Evolutionary conservation across 2,888 invertebrate species (phyloP), one percentile per base, ranked within the genome.

Genomic region (Rhaphigaster nebulosa): DNA sequence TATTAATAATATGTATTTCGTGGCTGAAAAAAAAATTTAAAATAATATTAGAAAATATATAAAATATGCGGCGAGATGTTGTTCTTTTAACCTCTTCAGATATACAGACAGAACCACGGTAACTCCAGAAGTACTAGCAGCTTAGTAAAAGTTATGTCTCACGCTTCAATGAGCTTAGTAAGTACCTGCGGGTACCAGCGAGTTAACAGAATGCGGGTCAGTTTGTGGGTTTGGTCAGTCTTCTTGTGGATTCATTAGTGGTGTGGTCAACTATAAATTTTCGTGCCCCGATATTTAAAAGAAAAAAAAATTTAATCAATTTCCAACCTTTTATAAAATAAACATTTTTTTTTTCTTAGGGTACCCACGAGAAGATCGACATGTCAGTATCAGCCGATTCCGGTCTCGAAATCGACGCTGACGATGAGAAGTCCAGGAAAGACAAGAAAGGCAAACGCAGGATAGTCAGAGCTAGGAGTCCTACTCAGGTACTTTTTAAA

Each of bases 381-480:
- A 91, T 91, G 91, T 91, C 91, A 18, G 52, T 90, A 15, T 91
- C 92, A 29, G 91, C 91, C 10, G 91, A 92, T 89, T 91, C 92
- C 23, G 91, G 91, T 12, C 54, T 91, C 34, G 91, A 92, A 90
- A 90, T 92, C 52, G 91, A 92, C 26, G 91, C 91, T 29, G 90
- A 91, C 34, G 90, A 92, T 23, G 90, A 91, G 50, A 91, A 91
- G 15, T 45, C 60, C 18, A 91, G 91, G 80, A 91, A 91, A 65
- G 89, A 91, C 54, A 92, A 91, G 87, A 92, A 91, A 88, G 91
- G 92, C 38, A 92, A 92, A 41, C 90, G 92, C 92, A 93, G 90
- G 95, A 96, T 93, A 94, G 95, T 97, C 0, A 95, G 97, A 92
- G 96, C 96, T 92, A 96, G 96, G 94, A 96, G 97, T 93, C 97